Evolutionary conservation across 2,888 invertebrate species (phyloP).

Genomic region (Fabriciana adippe): DNA sequence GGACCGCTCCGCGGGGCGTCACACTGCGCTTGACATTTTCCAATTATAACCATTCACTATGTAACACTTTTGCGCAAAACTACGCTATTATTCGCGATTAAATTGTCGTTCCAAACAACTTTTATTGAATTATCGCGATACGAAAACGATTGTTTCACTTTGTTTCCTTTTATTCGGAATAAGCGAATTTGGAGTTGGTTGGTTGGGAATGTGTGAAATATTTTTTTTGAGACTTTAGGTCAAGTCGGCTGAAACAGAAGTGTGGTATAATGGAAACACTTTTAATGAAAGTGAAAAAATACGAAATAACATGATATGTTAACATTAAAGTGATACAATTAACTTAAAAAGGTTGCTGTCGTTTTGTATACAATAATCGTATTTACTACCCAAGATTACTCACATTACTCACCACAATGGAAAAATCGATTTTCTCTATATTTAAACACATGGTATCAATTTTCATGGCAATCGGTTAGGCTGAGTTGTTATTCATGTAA

Average conservation of each 20-base stretch:
- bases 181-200: constrained; percentile 14
- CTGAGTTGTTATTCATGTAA: no score
- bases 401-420: no score
- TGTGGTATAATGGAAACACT: no score
- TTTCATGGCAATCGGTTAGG: no score
- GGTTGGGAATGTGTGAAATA: background rate
- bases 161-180: constrained; percentile 21
- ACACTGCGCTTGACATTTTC: constrained; percentile 70
- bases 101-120: constrained; percentile 52
- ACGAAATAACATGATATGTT: no score
- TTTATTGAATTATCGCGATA: constrained; percentile 49
- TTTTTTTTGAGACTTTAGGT: constrained; percentile 10
- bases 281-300: no score
- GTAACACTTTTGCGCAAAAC: constrained; percentile 68
- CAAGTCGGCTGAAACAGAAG: background rate
- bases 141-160: constrained; percentile 37
- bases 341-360: no score
- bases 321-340: no score
- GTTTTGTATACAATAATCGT: no score
- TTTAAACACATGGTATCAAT: no score
- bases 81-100: constrained; percentile 54
- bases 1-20: constrained; percentile 69
- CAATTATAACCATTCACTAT: constrained; percentile 74
- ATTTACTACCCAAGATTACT: no score
- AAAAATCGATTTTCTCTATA: no score